Evolutionary conservation across 2,888 invertebrate species (phyloP), one percentile per base, ranked within the genome.

Genomic region (Tribolium freemani): DNA sequence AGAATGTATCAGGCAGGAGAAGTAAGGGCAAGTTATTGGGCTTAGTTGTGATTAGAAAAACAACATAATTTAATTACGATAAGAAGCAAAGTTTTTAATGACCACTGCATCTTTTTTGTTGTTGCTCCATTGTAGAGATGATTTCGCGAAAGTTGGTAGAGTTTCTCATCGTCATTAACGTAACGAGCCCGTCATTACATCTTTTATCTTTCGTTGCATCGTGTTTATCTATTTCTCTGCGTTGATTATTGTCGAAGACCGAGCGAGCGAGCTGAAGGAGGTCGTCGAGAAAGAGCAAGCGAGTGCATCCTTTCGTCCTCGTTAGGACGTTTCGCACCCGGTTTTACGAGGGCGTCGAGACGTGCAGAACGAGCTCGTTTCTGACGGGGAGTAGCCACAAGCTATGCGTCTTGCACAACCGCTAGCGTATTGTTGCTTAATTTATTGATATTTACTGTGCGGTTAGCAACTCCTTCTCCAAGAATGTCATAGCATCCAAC

Each of bases 401-500:
- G 82, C 83, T 77, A 83, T 84, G 81, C 83, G 78, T 84, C 84
- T 84, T 82, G 79, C 77, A 78, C 77, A 79, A 81, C 81, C 83
- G 77, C 81, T 79, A 76, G 80, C 79, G 82, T 83, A 82, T 82
- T 82, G 82, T 80, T 81, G 80, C 77, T 82, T 81, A 84, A 84
- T 84, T 84, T 84, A 84, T 84, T 82, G 84, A 83, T 83, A 81
- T 83, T 82, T 82, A 81, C 78, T 71, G 76, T 79, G 80, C 75
- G 82, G 81, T 80, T 76, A 76, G 69, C 48, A 66, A 66, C 64
- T 58, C 66, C 71, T 64, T 63, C 50, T 50, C 64, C 57, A 71
- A 58, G 71, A 71, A 71, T 71, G 64, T 71, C 64, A 63, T 69
- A 58, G 51, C 56, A 50, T 68, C 68, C 53, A 58, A 51, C 69